phyloP scores from a whole-genome alignment of 2,797 vertebrate genomes.

The Benthosema pterotum region DNA sequence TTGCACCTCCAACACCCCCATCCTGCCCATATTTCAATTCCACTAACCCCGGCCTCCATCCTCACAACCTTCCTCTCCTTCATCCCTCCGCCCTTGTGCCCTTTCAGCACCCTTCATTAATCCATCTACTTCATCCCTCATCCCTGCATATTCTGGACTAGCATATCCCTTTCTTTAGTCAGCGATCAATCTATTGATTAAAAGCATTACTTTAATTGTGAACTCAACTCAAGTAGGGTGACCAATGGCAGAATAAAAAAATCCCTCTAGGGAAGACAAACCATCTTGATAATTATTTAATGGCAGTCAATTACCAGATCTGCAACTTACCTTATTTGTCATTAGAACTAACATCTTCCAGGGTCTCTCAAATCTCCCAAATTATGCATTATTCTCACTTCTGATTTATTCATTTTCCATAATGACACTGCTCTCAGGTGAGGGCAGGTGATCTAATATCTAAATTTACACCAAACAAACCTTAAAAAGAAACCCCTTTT shows the following conservation, averaged over 20 bases:
- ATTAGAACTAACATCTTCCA: too few relatives aligned
- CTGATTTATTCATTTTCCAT: constrained; percentile 68
- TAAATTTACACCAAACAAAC: constrained; percentile 65
- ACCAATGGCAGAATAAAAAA: too few relatives aligned
- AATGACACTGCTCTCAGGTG: constrained; percentile 65
- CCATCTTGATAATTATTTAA: constrained; percentile 63
- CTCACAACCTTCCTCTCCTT: not conserved
- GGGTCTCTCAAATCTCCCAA: constrained; percentile 68
- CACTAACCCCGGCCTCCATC: constrained; percentile 7
- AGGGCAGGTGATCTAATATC: constrained; percentile 64
- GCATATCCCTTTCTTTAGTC: too few relatives aligned
- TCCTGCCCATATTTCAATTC: too few relatives aligned
- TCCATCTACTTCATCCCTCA: too few relatives aligned
- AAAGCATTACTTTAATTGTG: too few relatives aligned
- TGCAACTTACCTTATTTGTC: too few relatives aligned
- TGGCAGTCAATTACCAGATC: constrained; percentile 53
- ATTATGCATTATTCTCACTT: constrained; percentile 61
- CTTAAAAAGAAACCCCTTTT: constrained; percentile 34
- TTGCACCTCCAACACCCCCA: constrained; percentile 2
- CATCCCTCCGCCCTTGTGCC: not conserved
- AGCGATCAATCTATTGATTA: too few relatives aligned
- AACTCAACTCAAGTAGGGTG: too few relatives aligned
- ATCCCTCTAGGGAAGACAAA: constrained; percentile 41
- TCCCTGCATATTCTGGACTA: too few relatives aligned
- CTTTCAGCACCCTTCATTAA: too few relatives aligned